phyloP scores from a whole-genome alignment of 1,140 invertebrate species.

The Hyles euphorbiae region DNA sequence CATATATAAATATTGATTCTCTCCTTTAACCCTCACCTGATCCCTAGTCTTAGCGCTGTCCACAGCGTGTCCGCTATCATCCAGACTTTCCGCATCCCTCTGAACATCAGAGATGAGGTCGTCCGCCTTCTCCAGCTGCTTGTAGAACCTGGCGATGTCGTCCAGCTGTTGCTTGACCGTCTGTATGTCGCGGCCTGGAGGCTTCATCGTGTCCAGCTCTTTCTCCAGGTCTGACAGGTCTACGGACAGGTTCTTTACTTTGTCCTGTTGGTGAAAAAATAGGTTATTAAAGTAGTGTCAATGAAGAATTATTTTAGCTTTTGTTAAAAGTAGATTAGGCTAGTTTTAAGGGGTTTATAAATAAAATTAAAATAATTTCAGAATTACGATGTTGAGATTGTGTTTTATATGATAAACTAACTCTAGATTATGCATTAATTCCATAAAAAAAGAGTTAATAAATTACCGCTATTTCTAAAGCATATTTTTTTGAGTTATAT shows the following conservation, averaged over 20 bases:
- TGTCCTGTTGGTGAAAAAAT: constrained; percentile 73
- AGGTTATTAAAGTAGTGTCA: neutral
- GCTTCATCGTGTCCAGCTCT: constrained; percentile 89
- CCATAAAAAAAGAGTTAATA: no score
- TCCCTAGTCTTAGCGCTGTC: constrained; percentile 87
- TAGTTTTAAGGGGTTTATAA: no score
- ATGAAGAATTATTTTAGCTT: no score
- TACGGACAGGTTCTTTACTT: constrained; percentile 85
- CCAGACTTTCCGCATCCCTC: constrained; percentile 84
- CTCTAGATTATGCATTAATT: no score
- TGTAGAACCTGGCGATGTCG: constrained; percentile 83
- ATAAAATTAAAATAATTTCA: no score
- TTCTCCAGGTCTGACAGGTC: constrained; percentile 88
- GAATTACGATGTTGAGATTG: no score
- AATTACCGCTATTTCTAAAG: no score
- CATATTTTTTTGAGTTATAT: no score
- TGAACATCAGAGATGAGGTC: constrained; percentile 84
- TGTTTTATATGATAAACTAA: no score
- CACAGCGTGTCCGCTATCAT: constrained; percentile 88
- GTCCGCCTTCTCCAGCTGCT: constrained; percentile 80
- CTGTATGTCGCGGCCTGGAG: constrained; percentile 91
- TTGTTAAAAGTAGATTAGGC: no score
- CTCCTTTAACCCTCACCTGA: constrained; percentile 46
- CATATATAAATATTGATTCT: no score
- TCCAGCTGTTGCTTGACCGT: constrained; percentile 90